Evolutionary conservation across 2,797 vertebrate species (phyloP).

Genomic region (Euthynnus affinis): DNA sequence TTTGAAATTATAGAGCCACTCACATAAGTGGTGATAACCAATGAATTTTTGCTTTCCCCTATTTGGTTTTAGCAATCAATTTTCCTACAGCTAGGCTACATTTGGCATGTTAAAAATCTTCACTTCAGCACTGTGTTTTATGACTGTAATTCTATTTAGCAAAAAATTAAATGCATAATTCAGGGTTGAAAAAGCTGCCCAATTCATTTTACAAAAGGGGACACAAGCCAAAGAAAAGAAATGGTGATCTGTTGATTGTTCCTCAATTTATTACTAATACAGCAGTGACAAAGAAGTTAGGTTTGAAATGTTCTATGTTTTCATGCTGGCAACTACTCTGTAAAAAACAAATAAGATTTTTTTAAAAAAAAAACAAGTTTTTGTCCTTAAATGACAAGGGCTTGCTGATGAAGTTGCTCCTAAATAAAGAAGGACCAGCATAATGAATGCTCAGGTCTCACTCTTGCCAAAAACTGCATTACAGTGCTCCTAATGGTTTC

Average conservation of each 20-base stretch:
- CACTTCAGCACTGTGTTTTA: slow-evolving; percentile 53
- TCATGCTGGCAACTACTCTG: slow-evolving; percentile 22
- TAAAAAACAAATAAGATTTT: slow-evolving; percentile 16
- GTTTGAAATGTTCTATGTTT: slow-evolving; percentile 23
- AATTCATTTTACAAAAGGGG: slow-evolving; percentile 57
- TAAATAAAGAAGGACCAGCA: slow-evolving; percentile 68
- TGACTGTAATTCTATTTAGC: slow-evolving; percentile 49
- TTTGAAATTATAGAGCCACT: slow-evolving; percentile 27
- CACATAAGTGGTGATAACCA: slow-evolving; percentile 30
- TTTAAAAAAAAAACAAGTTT: slow-evolving; percentile 34
- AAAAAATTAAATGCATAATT: slow-evolving; percentile 66
- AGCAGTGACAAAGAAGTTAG: neutral
- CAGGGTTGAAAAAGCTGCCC: slow-evolving; percentile 47
- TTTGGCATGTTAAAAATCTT: slow-evolving; percentile 54
- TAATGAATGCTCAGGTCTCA: slow-evolving; percentile 65
- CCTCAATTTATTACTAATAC: slow-evolving; percentile 41
- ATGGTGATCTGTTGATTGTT: slow-evolving; percentile 27
- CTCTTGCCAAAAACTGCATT: slow-evolving; percentile 79
- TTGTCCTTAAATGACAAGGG: slow-evolving; percentile 74
- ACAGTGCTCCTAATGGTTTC: slow-evolving; percentile 65
- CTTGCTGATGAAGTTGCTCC: slow-evolving; percentile 68
- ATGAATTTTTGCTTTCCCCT: slow-evolving; percentile 31
- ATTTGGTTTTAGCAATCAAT: slow-evolving; percentile 36
- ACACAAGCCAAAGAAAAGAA: slow-evolving; percentile 47
- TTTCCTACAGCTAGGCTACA: slow-evolving; percentile 14